Percentiles rank a stretch among this genome's conserved stretches.
These are phyloP conservation scores for Julus scanicus DNA, from an alignment of 2,888 invertebrate species.

Conservation along the genomic window DNA sequence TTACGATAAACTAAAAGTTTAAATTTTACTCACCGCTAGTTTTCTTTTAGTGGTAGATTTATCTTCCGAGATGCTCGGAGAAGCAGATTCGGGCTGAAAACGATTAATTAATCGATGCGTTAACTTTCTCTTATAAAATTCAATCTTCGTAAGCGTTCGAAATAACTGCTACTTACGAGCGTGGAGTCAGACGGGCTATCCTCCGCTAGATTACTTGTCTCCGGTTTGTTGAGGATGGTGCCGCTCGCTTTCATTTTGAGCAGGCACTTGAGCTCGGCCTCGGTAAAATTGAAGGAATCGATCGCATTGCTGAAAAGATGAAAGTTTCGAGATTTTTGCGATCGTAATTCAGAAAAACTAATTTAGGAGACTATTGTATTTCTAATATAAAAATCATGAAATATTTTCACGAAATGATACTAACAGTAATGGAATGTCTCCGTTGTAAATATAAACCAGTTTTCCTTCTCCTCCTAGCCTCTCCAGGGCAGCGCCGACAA, in stretches of 20 bases:
- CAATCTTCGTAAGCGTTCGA: too few species aligned
- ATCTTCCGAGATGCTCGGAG: not conserved
- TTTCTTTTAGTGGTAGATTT: not conserved
- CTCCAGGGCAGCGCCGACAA: conserved; percentile 84
- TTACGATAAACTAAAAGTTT: not conserved
- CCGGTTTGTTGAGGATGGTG: not conserved
- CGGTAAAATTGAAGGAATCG: conserved; percentile 81
- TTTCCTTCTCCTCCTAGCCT: conserved; percentile 74
- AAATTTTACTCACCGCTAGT: not conserved
- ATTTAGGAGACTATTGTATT: too few species aligned
- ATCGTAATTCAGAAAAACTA: too few species aligned
- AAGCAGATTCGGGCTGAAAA: not conserved
- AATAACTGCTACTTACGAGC: not conserved
- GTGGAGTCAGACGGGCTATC: not conserved
- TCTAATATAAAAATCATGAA: too few species aligned
- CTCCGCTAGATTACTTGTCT: not conserved
- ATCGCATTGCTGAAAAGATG: conserved; percentile 72
- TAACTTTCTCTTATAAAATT: too few species aligned
- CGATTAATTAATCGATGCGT: too few species aligned
- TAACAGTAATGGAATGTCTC: conserved; percentile 79
- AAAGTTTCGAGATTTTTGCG: not conserved
- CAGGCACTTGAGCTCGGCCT: conserved; percentile 77
- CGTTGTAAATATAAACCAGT: conserved; percentile 82
- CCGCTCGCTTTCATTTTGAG: conserved; percentile 63
- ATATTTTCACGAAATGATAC: not conserved